Conservation (phyloP, 1,140 invertebrate genomes). For the Nymphalis io region DNA sequence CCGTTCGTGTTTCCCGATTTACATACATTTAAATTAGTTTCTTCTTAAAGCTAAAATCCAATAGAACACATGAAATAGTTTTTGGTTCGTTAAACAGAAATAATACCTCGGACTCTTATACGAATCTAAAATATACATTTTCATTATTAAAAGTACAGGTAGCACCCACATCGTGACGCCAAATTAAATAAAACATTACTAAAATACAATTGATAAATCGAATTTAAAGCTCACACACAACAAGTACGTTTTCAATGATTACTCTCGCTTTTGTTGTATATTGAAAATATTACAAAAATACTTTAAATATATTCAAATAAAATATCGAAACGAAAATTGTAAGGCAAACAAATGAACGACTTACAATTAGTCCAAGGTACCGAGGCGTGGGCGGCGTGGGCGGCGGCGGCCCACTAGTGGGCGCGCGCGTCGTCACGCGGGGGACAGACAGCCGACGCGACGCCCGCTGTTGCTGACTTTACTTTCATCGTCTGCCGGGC, state of each 20-base stretch:
- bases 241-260: no score
- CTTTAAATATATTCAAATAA: no score
- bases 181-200: not conserved
- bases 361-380: not conserved
- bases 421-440: constrained; percentile 70
- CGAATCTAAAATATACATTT: not conserved
- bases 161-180: not conserved
- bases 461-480: constrained; percentile 67
- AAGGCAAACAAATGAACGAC: not conserved
- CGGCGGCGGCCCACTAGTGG: constrained; percentile 45
- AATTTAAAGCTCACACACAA: not conserved
- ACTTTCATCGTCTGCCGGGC: constrained; percentile 69
- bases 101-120: constrained; percentile 1
- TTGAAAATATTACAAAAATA: no score
- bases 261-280: no score
- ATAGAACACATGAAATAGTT: constrained; percentile 48
- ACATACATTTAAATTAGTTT: constrained; percentile 43
- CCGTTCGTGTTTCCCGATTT: constrained; percentile 39
- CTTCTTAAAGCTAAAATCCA: constrained; percentile 45
- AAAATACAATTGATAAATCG: not conserved
- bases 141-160: not conserved
- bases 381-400: not conserved
- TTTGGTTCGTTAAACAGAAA: constrained; percentile 58
- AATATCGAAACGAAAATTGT: no score
- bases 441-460: constrained; percentile 77